Base-by-base conservation (phyloP, 2,797 vertebrate species). In the Ctenochaetus hawaiiensis region DNA sequence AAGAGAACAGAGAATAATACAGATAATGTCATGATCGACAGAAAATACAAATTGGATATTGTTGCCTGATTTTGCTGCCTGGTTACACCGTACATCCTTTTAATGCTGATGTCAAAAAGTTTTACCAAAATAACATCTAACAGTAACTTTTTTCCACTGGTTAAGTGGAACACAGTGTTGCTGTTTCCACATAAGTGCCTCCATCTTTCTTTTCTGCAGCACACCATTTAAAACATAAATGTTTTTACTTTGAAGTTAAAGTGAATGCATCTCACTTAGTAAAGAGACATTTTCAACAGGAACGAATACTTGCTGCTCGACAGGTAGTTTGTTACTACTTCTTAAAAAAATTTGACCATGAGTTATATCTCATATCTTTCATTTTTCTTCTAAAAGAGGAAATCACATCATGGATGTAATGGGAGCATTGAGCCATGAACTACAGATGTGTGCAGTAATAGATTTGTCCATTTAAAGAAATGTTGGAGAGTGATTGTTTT, bases 141-240 rank as follows among this genome's bases (percentile, higher is more conserved):
- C 80, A 80, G 77, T 70, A 73, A 68, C 71, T 71, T 77, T 53
- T 87, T 85, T 84, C 72, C 68, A 48, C 67, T 73, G 51, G 56
- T 89, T 60, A 72, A 79, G 67, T 81, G 62, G 54, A 48, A 75
- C 77, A 68, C 39, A 22, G 58, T 53, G 73, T 43, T 34, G 30
- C 16, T 1, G 47, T 67, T 59, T 37, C 72, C 22, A 47, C 61
- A 44, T 52, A 73, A 77, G 69, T 81, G 78, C 53, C 14, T 70
- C 44, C 78, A 84, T 74, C 48, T 67, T 52, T 67, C 61, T 61
- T 67, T 56, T 70, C 26, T 58, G 67, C 56, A 45, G 53, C 52
- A 45, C n/a, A 8, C 45, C 30, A 49, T 69, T 63, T 13, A 39
- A 51, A 71, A 76, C 45, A 41, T 60, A 71, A 73, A 57, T 41